Percentiles rank a stretch among this genome's conserved stretches.
Conservation (phyloP, 2,797 vertebrate genomes). For the Pseudomugil tenellus region DNA sequence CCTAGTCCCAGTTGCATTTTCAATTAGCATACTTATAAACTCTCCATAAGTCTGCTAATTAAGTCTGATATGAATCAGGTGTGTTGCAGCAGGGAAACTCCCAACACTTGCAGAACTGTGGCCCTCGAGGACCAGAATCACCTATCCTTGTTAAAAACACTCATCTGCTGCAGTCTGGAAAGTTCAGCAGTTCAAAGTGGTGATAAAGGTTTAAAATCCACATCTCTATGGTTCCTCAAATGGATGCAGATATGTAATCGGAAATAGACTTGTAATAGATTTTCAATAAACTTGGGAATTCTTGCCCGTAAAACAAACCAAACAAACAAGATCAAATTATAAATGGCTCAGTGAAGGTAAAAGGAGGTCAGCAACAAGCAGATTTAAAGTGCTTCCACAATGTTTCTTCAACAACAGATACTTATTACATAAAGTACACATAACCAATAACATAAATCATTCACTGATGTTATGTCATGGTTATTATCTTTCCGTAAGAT, state of each 20-base stretch:
- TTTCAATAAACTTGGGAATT: conserved; percentile 7
- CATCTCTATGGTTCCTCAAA: no score
- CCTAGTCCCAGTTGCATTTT: no score
- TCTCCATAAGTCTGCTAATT: no score
- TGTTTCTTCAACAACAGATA: conserved; percentile 7
- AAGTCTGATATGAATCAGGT: no score
- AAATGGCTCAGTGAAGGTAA: conserved; percentile 16
- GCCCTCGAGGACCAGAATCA: no score
- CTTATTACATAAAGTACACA: conserved; percentile 11
- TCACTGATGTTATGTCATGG: conserved; percentile 2
- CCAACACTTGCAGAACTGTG: no score
- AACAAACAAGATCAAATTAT: conserved; percentile 14
- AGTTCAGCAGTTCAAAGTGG: background rate
- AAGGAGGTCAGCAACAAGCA: conserved; percentile 9
- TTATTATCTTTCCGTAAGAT: conserved; percentile 15
- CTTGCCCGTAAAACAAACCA: background rate
- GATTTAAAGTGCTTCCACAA: conserved; percentile 1
- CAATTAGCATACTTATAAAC: no score
- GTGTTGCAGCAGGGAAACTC: no score
- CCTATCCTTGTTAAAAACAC: no score
- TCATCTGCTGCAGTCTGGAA: background rate
- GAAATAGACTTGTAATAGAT: background rate
- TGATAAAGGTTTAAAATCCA: no score
- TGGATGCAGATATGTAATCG: background rate
- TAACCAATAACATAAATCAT: background rate